A percentile compares a stretch with the other conserved stretches of the same genome.
Evolutionary conservation across 2,797 vertebrate species (phyloP).

Genomic region (Sarcoramphus papa): DNA sequence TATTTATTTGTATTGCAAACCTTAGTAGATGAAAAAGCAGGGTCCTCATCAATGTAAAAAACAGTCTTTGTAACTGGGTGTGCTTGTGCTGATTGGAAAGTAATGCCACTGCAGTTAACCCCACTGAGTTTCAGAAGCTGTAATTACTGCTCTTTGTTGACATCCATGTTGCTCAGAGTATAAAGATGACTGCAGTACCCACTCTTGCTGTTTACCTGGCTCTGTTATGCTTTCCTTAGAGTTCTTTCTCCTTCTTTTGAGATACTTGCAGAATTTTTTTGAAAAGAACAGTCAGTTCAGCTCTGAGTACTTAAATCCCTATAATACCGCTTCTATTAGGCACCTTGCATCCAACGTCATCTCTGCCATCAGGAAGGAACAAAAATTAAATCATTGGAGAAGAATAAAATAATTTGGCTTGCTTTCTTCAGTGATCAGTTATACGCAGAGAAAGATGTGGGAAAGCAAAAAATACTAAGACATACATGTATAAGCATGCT

Average conservation of each 20-base stretch:
- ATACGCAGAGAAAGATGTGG: neutral
- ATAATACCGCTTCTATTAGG: fast-evolving
- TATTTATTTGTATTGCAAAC: neutral
- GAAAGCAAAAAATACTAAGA: neutral
- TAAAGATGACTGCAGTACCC: neutral
- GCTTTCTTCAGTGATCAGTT: neutral
- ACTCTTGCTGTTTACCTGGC: neutral
- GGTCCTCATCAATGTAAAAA: neutral
- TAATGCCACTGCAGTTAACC: neutral
- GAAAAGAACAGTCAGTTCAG: neutral
- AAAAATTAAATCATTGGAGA: neutral
- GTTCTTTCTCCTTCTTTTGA: neutral
- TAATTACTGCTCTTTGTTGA: neutral
- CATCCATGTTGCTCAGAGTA: neutral
- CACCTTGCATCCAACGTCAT: neutral
- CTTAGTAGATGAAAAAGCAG: neutral
- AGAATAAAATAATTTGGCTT: neutral
- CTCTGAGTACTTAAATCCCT: neutral
- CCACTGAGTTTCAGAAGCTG: neutral
- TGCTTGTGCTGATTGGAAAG: neutral
- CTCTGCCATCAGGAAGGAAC: neutral
- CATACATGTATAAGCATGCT: neutral
- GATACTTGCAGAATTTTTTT: neutral
- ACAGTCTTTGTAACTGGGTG: neutral
- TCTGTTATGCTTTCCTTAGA: neutral